Evolutionary conservation across 2,888 invertebrate species (phyloP).

Genomic region (Malachius bipustulatus): DNA sequence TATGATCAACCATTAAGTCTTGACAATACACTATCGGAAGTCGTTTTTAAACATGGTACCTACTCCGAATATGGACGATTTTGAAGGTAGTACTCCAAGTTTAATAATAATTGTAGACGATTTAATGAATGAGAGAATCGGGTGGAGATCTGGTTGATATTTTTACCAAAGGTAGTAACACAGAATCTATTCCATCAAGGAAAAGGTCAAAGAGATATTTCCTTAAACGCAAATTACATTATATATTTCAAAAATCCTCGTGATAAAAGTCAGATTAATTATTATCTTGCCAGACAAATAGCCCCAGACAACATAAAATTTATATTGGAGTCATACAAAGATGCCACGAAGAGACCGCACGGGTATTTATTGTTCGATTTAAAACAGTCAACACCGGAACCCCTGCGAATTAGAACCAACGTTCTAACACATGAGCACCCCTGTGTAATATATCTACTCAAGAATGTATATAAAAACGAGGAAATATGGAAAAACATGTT

Average conservation of each 20-base stretch:
- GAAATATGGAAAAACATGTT: background rate
- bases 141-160: constrained; percentile 15
- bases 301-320: constrained; percentile 16
- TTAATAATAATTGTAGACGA: constrained; percentile 15
- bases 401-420: constrained; percentile 13
- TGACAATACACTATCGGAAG: background rate
- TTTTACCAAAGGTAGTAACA: constrained; percentile 19
- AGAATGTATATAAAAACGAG: constrained; percentile 10
- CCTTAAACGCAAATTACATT: constrained; percentile 20
- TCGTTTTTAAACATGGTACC: constrained; percentile 11
- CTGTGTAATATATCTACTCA: constrained; percentile 9
- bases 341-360: constrained; percentile 16
- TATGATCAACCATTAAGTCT: constrained; percentile 10
- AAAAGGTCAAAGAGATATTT: constrained; percentile 18
- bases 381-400: constrained; percentile 17
- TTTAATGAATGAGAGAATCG: constrained; percentile 12
- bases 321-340: constrained; percentile 16
- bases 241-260: constrained; percentile 20
- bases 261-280: constrained; percentile 17
- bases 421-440: constrained; percentile 13
- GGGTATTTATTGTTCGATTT: constrained; percentile 18
- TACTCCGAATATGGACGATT: constrained; percentile 8
- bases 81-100: constrained; percentile 9
- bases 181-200: constrained; percentile 21
- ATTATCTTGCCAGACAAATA: constrained; percentile 16